A percentile compares a stretch with the other conserved stretches of the same genome.
These are phyloP conservation scores for Ditylenchus dipsaci DNA, from an alignment of 1,140 invertebrate species.

Conservation along the genomic window DNA sequence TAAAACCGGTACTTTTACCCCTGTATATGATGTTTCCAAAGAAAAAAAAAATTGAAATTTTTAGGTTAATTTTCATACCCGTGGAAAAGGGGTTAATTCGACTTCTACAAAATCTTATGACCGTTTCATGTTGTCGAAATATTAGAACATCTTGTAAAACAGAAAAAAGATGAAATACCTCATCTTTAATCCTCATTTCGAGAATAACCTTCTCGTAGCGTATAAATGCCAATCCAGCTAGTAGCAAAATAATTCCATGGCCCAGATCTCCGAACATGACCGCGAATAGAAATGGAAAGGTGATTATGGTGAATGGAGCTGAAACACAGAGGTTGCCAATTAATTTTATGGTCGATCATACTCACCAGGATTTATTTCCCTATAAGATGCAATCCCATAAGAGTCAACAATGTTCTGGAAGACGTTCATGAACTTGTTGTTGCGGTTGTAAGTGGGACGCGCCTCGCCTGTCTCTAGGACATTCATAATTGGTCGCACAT, in stretches of 20 bases:
- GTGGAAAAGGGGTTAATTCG: neutral
- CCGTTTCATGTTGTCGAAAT: neutral
- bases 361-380: constrained; percentile 63
- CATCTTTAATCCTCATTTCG: constrained; percentile 68
- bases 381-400: constrained; percentile 62
- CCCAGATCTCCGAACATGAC: constrained; percentile 90
- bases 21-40: too few species aligned
- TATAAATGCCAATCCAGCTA: constrained; percentile 75
- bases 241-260: constrained; percentile 74
- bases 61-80: too few species aligned
- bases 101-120: neutral
- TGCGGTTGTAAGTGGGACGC: constrained; percentile 62
- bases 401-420: constrained; percentile 64
- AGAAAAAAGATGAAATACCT: constrained; percentile 50
- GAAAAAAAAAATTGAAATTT: too few species aligned
- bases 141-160: neutral
- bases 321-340: constrained; percentile 6
- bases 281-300: constrained; percentile 86
- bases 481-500: constrained; percentile 62
- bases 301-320: constrained; percentile 83
- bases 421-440: constrained; percentile 63
- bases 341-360: too few species aligned
- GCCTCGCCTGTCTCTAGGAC: constrained; percentile 57
- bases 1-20: too few species aligned
- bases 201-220: constrained; percentile 71